Conservation (phyloP, 2,888 invertebrate genomes). For the Pammene aurita region DNA sequence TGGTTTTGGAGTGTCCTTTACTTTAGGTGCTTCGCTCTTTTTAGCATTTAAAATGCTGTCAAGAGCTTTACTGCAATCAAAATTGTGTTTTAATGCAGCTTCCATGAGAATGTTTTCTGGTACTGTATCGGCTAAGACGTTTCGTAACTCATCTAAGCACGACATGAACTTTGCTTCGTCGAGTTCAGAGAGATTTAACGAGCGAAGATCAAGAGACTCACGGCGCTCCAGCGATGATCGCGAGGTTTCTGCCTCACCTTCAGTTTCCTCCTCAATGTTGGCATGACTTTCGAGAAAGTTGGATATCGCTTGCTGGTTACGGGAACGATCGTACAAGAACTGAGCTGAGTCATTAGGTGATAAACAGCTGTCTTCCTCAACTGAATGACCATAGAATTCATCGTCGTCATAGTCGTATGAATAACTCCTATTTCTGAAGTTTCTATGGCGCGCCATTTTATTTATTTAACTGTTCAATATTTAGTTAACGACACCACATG, state of each 20-base stretch:
- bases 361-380: conserved; percentile 95
- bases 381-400: conserved; percentile 96
- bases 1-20: conserved; percentile 53
- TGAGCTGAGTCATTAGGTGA: conserved; percentile 94
- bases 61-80: conserved; percentile 88
- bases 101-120: conserved; percentile 89
- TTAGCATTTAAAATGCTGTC: conserved; percentile 87
- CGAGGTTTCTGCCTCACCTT: conserved; percentile 69
- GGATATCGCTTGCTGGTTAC: conserved; percentile 88
- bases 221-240: conserved; percentile 60
- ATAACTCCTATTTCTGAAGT: conserved; percentile 92
- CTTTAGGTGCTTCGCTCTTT: conserved; percentile 53
- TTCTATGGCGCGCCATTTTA: conserved; percentile 93
- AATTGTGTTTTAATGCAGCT: conserved; percentile 88
- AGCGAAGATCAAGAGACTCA: conserved; percentile 78
- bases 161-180: conserved; percentile 90
- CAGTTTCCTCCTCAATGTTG: conserved; percentile 87
- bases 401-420: conserved; percentile 96
- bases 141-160: conserved; percentile 91
- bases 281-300: conserved; percentile 89
- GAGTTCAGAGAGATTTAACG: conserved; percentile 83
- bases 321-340: conserved; percentile 92
- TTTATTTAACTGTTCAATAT: conserved; percentile 5
- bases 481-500: conserved; percentile 7
- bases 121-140: conserved; percentile 89